phyloP scores from a whole-genome alignment of 2,888 invertebrate species.

The Thecocarcelia acutangulata region DNA sequence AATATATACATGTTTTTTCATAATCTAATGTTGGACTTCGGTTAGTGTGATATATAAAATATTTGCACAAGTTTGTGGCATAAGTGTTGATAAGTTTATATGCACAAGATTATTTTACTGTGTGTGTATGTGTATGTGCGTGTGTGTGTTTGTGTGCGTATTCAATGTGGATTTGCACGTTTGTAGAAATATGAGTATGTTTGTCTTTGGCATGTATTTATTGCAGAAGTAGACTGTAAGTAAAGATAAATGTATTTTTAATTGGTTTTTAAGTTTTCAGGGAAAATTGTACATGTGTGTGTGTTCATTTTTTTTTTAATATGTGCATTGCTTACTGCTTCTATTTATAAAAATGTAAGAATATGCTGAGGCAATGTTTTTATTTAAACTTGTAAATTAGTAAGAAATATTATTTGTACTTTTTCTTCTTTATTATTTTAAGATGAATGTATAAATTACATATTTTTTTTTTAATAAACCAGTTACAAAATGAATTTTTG shows the following conservation, averaged over 20 bases:
- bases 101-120: conserved; percentile 32
- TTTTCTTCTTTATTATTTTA: background rate
- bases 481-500: background rate
- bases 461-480: background rate
- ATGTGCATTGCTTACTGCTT: conserved; percentile 15
- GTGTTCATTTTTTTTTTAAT: conserved; percentile 16
- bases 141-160: background rate
- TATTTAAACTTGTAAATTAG: conserved; percentile 44
- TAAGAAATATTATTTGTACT: conserved; percentile 10
- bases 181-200: conserved; percentile 1
- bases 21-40: conserved; percentile 39
- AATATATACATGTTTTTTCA: background rate
- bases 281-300: conserved; percentile 24
- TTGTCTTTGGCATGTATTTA: conserved; percentile 39
- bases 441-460: background rate
- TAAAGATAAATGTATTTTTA: conserved; percentile 68
- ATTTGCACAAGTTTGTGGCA: conserved; percentile 65
- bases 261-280: conserved; percentile 67
- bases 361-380: conserved; percentile 26
- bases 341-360: conserved; percentile 17
- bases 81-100: conserved; percentile 63
- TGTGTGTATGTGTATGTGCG: background rate
- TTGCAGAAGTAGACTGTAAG: conserved; percentile 53
- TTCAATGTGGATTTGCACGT: background rate
- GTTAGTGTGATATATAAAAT: conserved; percentile 57